Evolutionary conservation across 2,797 vertebrate species (phyloP).

Genomic region (Antrozous pallidus): DNA sequence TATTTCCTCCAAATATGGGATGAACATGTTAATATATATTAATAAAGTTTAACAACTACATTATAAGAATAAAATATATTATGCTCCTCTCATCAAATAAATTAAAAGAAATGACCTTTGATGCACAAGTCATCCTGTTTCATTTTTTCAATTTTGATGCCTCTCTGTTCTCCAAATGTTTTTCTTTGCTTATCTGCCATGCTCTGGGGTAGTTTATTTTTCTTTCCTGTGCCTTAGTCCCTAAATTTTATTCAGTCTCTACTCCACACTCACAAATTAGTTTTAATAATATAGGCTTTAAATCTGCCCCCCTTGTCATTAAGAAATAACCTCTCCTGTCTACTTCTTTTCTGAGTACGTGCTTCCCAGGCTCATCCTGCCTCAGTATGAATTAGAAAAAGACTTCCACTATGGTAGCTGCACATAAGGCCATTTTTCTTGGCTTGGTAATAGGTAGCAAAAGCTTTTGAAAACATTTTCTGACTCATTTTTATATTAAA

Average conservation of each 20-base stretch:
- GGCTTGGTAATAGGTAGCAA: background rate
- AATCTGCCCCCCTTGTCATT: background rate
- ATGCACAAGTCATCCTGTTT: background rate
- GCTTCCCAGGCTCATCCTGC: background rate
- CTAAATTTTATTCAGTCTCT: background rate
- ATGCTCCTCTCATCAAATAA: background rate
- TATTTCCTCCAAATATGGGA: constrained; percentile 1
- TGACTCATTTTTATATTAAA: background rate
- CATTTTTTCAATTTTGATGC: background rate
- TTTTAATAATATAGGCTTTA: background rate
- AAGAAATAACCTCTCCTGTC: background rate
- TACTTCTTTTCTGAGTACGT: background rate
- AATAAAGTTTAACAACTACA: background rate
- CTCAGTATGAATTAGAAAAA: background rate
- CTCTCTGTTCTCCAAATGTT: background rate
- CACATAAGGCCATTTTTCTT: background rate
- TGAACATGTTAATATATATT: background rate
- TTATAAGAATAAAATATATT: background rate
- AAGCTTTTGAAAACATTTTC: background rate
- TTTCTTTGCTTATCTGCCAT: background rate
- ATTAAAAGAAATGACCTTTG: background rate
- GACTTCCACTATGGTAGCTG: background rate
- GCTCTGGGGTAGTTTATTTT: background rate
- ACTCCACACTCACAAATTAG: background rate
- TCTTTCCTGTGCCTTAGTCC: background rate